Evolutionary conservation across 2,888 invertebrate genomes (phyloP).

Genomic region (Drosophila atroscutellata): DNA sequence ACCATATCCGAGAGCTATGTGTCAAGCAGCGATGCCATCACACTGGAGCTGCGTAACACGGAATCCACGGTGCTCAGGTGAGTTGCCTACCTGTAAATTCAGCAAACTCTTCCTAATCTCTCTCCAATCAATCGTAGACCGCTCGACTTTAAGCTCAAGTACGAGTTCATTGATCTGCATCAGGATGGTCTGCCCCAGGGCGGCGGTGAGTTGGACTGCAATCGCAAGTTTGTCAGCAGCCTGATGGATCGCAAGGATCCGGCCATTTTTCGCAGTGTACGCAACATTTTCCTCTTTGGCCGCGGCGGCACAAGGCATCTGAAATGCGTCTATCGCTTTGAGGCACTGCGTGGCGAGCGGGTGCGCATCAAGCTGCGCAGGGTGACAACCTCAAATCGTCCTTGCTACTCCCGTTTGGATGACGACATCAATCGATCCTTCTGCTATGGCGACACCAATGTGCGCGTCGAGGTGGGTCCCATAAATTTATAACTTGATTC

Average conservation of each 20-base stretch:
- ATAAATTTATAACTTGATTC: too few relatives aligned
- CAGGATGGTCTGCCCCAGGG: slow-evolving; percentile 93
- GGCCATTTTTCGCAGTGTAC: slow-evolving; percentile 91
- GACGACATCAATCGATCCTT: slow-evolving; percentile 89
- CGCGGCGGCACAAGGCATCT: slow-evolving; percentile 93
- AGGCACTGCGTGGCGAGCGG: slow-evolving; percentile 92
- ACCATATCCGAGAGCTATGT: slow-evolving; percentile 93
- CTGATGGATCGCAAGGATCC: slow-evolving; percentile 86
- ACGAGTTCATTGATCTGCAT: slow-evolving; percentile 95
- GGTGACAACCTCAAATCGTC: slow-evolving; percentile 88
- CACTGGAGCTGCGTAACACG: slow-evolving; percentile 91
- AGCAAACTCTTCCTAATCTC: neutral
- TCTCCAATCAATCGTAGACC: slow-evolving; percentile 86
- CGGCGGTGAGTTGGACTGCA: slow-evolving; percentile 89
- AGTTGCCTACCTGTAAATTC: slow-evolving; percentile 63
- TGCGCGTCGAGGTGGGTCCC: slow-evolving; percentile 87
- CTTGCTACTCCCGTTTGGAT: slow-evolving; percentile 84
- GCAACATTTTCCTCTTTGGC: slow-evolving; percentile 94
- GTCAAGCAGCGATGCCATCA: slow-evolving; percentile 92
- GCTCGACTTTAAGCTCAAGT: slow-evolving; percentile 92
- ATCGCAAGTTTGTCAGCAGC: slow-evolving; percentile 90
- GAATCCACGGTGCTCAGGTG: slow-evolving; percentile 94
- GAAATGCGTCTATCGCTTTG: slow-evolving; percentile 95
- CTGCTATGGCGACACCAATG: slow-evolving; percentile 90
- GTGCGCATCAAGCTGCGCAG: slow-evolving; percentile 91